Conservation (phyloP, 1,140 invertebrate genomes). For the Ostrea edulis region DNA sequence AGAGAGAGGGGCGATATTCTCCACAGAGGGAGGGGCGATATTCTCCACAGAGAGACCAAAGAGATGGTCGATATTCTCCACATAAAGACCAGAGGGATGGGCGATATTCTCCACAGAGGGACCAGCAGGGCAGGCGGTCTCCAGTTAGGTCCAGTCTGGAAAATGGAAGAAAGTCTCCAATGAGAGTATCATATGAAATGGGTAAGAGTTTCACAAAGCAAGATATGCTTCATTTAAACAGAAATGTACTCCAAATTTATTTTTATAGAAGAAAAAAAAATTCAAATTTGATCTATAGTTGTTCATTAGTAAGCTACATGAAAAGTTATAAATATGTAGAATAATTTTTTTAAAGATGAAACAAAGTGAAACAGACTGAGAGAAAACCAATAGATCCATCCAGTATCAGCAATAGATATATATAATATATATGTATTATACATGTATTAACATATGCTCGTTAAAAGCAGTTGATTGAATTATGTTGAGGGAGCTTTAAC, state of each 20-base stretch:
- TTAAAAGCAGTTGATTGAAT: too few relatives aligned
- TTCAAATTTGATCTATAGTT: too few relatives aligned
- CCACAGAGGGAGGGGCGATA: not conserved
- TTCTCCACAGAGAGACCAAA: not conserved
- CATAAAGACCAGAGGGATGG: not conserved
- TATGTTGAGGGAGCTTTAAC: too few relatives aligned
- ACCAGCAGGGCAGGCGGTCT: not conserved
- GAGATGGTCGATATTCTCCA: constrained; percentile 8
- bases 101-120: not conserved
- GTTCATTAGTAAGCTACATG: too few relatives aligned
- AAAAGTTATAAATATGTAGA: too few relatives aligned
- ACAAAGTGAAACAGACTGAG: not conserved
- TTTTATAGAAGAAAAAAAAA: not conserved
- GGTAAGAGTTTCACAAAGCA: not conserved
- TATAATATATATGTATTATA: too few relatives aligned
- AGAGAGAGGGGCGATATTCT: not conserved
- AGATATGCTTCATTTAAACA: not conserved
- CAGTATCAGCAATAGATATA: too few relatives aligned
- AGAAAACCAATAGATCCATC: too few relatives aligned
- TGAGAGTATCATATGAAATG: constrained; percentile 38
- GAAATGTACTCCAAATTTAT: not conserved
- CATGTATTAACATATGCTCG: too few relatives aligned
- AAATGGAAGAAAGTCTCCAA: constrained; percentile 47
- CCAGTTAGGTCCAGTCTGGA: constrained; percentile 41
- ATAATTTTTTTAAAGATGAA: not conserved